These are phyloP conservation scores for Balaeniceps rex DNA, from an alignment of 2,113 vertebrate species.

Conservation along the genomic window DNA sequence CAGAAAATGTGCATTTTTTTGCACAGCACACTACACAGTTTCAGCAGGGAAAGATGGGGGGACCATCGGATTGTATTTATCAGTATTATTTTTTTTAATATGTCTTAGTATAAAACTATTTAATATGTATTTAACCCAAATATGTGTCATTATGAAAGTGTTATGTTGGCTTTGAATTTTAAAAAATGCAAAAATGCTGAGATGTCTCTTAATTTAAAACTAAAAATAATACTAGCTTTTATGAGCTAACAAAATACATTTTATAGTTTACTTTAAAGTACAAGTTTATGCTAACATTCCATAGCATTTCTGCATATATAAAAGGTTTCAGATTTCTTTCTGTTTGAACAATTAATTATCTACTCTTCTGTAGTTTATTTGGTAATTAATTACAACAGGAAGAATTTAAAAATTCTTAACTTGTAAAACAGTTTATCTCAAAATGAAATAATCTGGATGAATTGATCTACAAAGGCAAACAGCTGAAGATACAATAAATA, in stretches of 20 bases:
- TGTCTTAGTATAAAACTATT: background rate
- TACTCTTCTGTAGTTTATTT: background rate
- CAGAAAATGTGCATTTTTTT: background rate
- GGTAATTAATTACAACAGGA: background rate
- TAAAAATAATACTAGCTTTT: background rate
- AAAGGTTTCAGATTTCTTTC: background rate
- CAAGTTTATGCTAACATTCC: background rate
- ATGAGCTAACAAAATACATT: background rate
- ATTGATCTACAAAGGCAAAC: background rate
- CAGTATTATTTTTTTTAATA: background rate
- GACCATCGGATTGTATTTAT: background rate
- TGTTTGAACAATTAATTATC: background rate
- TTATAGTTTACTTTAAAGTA: background rate
- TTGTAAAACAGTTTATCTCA: background rate
- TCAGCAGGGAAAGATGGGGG: background rate
- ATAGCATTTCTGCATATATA: background rate
- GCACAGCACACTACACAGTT: background rate
- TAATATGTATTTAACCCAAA: background rate
- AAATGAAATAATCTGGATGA: background rate
- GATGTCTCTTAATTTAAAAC: background rate
- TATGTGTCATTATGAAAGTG: background rate
- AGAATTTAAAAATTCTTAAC: background rate
- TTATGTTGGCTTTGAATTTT: background rate
- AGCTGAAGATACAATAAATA: background rate
- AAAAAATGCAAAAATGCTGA: background rate